Percentiles rank a stretch among this genome's conserved stretches.
phyloP scores from a whole-genome alignment of 2,888 invertebrate species.

The Carterocephalus palaemon region DNA sequence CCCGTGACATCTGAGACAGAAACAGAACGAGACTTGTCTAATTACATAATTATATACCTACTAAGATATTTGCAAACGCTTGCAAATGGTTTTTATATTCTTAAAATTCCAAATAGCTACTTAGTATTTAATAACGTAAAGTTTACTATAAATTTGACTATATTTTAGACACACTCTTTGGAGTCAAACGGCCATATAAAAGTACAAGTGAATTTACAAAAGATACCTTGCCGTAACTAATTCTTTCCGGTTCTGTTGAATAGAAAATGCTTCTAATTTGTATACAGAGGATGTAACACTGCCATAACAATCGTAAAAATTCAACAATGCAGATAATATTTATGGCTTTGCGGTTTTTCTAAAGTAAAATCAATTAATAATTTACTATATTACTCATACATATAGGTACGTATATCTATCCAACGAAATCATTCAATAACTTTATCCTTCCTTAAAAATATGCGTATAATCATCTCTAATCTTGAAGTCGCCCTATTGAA shows the following conservation, averaged over 20 bases:
- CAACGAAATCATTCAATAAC: conserved; percentile 10
- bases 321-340: conserved; percentile 56
- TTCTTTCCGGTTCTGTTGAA: conserved; percentile 52
- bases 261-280: conserved; percentile 35
- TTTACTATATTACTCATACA: too few relatives aligned
- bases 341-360: conserved; percentile 36
- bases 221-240: conserved; percentile 42
- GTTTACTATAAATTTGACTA: too few relatives aligned
- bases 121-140: too few relatives aligned
- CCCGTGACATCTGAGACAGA: too few relatives aligned
- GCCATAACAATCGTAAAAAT: conserved; percentile 48
- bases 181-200: too few relatives aligned
- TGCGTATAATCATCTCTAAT: conserved; percentile 21
- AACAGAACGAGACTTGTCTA: too few relatives aligned
- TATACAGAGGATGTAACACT: conserved; percentile 51
- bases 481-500: conserved; percentile 18
- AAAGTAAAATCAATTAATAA: too few relatives aligned
- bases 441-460: conserved; percentile 10
- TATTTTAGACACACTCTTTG: too few relatives aligned
- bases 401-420: conserved; percentile 1
- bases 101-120: too few relatives aligned
- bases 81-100: too few relatives aligned
- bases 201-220: conserved; percentile 29
- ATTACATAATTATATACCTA: too few relatives aligned
- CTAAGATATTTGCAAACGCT: too few relatives aligned